Evolutionary conservation across 2,797 vertebrate genomes (phyloP).

Genomic region (Limosa lapponica): DNA sequence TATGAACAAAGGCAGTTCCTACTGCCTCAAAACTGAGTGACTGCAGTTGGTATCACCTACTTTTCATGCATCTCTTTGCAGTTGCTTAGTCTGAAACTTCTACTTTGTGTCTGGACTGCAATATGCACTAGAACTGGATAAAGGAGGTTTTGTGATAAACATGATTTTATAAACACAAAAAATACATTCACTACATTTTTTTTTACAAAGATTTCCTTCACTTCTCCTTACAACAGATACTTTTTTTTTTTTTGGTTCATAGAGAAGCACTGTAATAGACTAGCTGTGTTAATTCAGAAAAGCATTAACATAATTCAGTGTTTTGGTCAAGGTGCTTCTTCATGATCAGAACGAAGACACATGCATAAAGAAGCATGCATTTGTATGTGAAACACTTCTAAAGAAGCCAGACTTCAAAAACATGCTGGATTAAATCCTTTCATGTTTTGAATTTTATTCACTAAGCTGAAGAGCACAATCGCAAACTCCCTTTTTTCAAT

Average conservation of each 20-base stretch:
- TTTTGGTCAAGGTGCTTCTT: constrained; percentile 13
- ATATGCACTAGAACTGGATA: not conserved
- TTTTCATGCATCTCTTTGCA: not conserved
- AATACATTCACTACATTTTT: not conserved
- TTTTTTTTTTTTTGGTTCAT: not conserved
- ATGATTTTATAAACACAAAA: not conserved
- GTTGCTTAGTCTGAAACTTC: not conserved
- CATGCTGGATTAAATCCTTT: not conserved
- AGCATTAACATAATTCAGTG: not conserved
- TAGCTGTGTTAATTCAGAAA: not conserved
- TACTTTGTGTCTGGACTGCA: not conserved
- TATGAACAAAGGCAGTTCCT: not conserved
- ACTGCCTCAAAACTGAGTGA: not conserved
- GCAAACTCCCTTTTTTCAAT: not conserved
- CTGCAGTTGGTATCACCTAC: not conserved
- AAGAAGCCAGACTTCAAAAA: constrained; percentile 21
- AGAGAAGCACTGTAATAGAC: not conserved
- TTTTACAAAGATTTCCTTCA: not conserved
- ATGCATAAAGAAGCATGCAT: not conserved
- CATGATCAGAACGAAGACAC: constrained; percentile 4
- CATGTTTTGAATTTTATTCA: not conserved
- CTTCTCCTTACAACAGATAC: not conserved
- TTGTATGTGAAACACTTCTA: not conserved
- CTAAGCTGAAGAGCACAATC: not conserved
- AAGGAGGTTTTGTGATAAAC: not conserved